Evolutionary conservation across 2,888 invertebrate species (phyloP), one percentile per base, ranked within the genome.

Genomic region (Lepetodrilus schrolli): DNA sequence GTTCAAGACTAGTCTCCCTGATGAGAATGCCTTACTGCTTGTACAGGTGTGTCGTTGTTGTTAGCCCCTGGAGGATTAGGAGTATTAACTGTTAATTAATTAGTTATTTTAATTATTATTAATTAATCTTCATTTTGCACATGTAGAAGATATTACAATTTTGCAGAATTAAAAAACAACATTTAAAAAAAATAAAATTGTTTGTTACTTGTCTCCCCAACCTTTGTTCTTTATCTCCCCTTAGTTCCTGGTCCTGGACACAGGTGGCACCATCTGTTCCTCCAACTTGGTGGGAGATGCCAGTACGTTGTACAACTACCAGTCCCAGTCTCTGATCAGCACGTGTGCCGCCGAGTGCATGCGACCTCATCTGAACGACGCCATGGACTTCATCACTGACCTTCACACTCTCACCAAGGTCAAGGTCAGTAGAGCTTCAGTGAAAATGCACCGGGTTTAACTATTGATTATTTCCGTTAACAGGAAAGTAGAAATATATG

Each of bases 321-420:
- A 89, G 75, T 84, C 87, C 30, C 88, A 89, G 74, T 81, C 84
- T 43, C 83, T 90, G 81, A 90, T 91, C 78, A 92, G 92, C 75
- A 96, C 96, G 1, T 96, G 96, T 82, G 96, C 97, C 0, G 95
- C 96, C 1, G 99, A 99, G 91, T 97, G 97, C 87, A 94, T 99
- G 94, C 93, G 96, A 30, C 95, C 95, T 74, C 96, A 98, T 90
- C 93, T 99, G 72, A 94, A 94, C 23, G 99, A 99, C 91, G 95
- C 97, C 81, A 92, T 99, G 49, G 99, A 99, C 80, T 96, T 99
- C 90, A 93, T 99, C 78, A 95, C 96, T 8, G 99, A 99, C 91
- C 96, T 98, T 80, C 97, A 99, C 88, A 96, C 98, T 0, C 93
- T 99, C 72, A 96, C 96, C 84, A 98, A 98, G 93, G 95, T 99